Percentiles rank a stretch among this genome's conserved stretches.
Conservation (phyloP, 2,888 invertebrate species). For the Dinocampus coccinellae region DNA sequence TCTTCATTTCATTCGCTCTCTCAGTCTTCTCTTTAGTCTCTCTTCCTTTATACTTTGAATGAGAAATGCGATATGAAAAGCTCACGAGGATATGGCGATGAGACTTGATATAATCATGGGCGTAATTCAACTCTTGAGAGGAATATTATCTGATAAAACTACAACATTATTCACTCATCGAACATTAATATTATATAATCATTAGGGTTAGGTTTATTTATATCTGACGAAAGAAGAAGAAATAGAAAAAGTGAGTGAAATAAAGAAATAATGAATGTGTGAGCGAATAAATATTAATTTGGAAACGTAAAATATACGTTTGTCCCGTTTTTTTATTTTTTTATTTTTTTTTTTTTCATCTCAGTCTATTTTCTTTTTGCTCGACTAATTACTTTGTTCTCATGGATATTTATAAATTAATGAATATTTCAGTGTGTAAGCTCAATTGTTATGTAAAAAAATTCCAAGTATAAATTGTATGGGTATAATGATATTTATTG, state of each 20-base stretch:
- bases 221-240: neutral
- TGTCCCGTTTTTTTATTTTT: neutral
- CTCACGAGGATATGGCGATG: neutral
- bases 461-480: constrained; percentile 3
- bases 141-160: neutral
- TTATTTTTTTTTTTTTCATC: neutral
- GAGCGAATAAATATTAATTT: neutral
- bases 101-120: neutral
- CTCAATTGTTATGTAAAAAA: constrained; percentile 31
- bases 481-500: neutral
- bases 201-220: constrained; percentile 36
- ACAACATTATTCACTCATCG: neutral
- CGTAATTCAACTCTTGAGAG: neutral
- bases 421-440: neutral
- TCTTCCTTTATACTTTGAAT: neutral
- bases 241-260: neutral
- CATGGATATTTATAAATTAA: neutral
- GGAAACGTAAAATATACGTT: neutral
- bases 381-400: no score
- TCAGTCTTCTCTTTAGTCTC: no score
- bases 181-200: constrained; percentile 23
- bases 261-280: neutral
- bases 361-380: no score
- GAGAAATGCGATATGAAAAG: constrained; percentile 23
- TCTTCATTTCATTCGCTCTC: no score